Evolutionary conservation across 2,113 vertebrate genomes (phyloP).

Genomic region (Chlamydotis undulata): DNA sequence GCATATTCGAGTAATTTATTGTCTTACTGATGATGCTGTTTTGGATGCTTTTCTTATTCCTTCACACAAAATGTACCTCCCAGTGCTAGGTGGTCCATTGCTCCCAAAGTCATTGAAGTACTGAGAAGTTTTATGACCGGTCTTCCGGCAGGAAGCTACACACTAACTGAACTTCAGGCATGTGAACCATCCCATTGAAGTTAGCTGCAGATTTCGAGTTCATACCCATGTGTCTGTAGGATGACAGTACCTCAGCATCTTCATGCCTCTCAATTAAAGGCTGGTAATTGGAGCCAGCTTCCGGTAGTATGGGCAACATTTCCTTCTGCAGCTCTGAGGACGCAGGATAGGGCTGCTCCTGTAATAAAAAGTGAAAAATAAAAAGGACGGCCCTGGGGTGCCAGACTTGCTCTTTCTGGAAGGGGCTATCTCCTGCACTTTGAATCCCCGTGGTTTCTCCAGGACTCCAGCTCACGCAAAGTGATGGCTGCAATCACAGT

Average conservation of each 20-base stretch:
- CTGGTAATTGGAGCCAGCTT: slow-evolving; percentile 13
- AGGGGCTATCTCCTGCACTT: neutral
- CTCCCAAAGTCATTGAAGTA: neutral
- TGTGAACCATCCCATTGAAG: slow-evolving; percentile 2
- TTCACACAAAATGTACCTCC: neutral
- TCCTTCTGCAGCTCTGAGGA: neutral
- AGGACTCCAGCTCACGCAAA: neutral
- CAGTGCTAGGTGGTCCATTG: accelerated
- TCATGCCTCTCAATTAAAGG: neutral
- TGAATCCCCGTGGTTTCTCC: neutral
- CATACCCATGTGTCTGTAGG: neutral
- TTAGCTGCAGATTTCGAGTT: neutral
- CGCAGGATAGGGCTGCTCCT: neutral
- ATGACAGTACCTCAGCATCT: neutral
- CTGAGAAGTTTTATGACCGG: slow-evolving; percentile 15
- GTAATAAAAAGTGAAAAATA: neutral
- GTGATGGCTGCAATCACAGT: neutral
- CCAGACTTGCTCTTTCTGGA: neutral
- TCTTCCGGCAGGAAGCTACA: neutral
- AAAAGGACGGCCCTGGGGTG: neutral
- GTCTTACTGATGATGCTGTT: neutral
- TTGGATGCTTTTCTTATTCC: neutral
- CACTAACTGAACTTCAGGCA: neutral
- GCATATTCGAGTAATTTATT: neutral
- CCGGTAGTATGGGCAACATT: neutral